Percentiles rank a stretch among this genome's conserved stretches.
These are phyloP conservation scores for Plectrocnemia conspersa DNA, from an alignment of 1,140 invertebrate species.

Conservation along the genomic window DNA sequence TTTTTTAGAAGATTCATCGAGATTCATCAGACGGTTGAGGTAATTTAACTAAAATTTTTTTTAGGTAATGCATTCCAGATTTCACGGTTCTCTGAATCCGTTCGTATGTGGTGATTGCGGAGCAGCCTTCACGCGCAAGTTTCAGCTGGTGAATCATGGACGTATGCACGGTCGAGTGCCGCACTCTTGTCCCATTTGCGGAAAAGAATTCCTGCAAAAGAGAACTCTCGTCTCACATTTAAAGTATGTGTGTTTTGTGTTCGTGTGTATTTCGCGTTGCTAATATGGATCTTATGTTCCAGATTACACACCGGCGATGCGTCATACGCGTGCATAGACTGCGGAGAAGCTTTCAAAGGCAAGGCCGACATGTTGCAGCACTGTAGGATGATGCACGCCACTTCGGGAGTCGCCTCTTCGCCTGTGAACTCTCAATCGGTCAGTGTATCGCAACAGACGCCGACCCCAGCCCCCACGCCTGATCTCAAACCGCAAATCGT, in stretches of 20 bases:
- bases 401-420: conserved; percentile 29
- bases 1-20: no score
- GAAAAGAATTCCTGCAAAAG: conserved; percentile 80
- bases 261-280: neutral
- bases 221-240: conserved; percentile 72
- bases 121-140: conserved; percentile 76
- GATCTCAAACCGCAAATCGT: conserved; percentile 51
- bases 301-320: conserved; percentile 58
- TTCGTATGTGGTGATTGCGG: conserved; percentile 79
- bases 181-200: conserved; percentile 74
- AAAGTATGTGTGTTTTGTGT: conserved; percentile 48
- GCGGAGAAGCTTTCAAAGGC: conserved; percentile 69
- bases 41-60: conserved; percentile 1
- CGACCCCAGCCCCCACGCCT: conserved; percentile 33
- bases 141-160: conserved; percentile 78
- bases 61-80: conserved; percentile 69
- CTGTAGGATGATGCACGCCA: conserved; percentile 59
- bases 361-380: conserved; percentile 66
- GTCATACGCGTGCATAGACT: conserved; percentile 64
- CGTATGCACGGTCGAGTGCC: conserved; percentile 72
- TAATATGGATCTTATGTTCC: conserved; percentile 10
- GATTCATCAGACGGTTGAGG: no score
- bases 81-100: conserved; percentile 76
- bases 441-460: conserved; percentile 26
- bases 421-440: conserved; percentile 8